Conservation (phyloP, 2,113 vertebrate species). For the Tragulus kanchil region DNA sequence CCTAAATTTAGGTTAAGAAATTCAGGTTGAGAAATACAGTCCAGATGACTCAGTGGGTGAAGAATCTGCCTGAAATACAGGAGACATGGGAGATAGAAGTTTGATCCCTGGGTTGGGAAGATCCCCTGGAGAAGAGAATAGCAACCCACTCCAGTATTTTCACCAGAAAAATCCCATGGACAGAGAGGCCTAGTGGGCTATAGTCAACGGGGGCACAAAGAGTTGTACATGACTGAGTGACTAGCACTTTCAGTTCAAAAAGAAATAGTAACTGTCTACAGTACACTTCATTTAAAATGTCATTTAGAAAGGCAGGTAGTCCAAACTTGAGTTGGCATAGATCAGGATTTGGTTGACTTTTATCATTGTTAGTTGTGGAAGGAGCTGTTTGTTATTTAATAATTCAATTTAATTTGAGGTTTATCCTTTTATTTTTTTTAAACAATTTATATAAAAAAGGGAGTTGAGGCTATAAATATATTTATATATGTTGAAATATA, state of each 20-base stretch:
- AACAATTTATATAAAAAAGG: neutral
- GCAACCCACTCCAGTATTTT: neutral
- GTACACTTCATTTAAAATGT: neutral
- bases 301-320: neutral
- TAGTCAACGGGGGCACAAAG: neutral
- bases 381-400: slow-evolving; percentile 11
- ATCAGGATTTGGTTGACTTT: neutral
- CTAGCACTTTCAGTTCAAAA: neutral
- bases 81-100: neutral
- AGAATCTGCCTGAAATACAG: neutral
- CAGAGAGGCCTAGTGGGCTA: neutral
- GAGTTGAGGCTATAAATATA: neutral
- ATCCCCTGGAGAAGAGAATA: neutral
- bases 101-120: neutral
- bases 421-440: slow-evolving; percentile 16
- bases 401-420: neutral
- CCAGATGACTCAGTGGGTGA: neutral
- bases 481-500: neutral
- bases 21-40: neutral
- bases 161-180: neutral
- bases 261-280: neutral
- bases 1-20: neutral
- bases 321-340: neutral
- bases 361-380: slow-evolving; percentile 8
- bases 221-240: neutral